Evolutionary conservation across 2,113 vertebrate genomes (phyloP).

Genomic region (Corvus cornix): DNA sequence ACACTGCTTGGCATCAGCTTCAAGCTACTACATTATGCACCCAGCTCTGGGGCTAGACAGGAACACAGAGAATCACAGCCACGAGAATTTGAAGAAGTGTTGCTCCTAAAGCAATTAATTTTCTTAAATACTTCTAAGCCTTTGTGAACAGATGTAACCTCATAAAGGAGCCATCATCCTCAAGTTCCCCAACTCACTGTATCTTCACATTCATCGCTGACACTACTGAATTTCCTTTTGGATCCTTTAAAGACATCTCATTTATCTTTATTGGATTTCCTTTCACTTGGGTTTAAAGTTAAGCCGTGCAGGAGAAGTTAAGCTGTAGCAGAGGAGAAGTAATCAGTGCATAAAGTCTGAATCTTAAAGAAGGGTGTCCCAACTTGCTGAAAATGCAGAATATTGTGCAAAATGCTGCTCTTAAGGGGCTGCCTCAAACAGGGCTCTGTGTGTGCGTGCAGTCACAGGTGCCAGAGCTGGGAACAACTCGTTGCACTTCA

Average conservation of each 20-base stretch:
- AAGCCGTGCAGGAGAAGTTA: constrained; percentile 11
- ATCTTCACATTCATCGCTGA: background rate
- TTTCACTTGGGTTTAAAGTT: background rate
- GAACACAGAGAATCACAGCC: background rate
- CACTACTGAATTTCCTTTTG: background rate
- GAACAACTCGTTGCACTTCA: background rate
- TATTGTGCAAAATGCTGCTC: background rate
- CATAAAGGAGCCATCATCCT: constrained; percentile 11
- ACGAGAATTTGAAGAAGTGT: background rate
- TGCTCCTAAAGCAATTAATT: constrained; percentile 13
- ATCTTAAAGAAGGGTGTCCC: background rate
- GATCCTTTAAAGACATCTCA: constrained; percentile 10
- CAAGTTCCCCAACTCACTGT: background rate
- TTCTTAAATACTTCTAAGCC: background rate
- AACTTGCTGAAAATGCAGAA: background rate
- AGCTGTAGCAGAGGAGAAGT: background rate
- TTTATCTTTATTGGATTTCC: constrained; percentile 38
- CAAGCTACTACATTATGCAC: background rate
- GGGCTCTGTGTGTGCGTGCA: background rate
- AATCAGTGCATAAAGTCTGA: background rate
- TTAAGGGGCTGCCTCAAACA: background rate
- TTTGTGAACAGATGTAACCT: background rate
- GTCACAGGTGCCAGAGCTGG: background rate
- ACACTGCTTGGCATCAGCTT: background rate
- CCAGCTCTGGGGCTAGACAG: background rate